phyloP scores from a whole-genome alignment of 2,113 vertebrate species.

The Petroica traversi region DNA sequence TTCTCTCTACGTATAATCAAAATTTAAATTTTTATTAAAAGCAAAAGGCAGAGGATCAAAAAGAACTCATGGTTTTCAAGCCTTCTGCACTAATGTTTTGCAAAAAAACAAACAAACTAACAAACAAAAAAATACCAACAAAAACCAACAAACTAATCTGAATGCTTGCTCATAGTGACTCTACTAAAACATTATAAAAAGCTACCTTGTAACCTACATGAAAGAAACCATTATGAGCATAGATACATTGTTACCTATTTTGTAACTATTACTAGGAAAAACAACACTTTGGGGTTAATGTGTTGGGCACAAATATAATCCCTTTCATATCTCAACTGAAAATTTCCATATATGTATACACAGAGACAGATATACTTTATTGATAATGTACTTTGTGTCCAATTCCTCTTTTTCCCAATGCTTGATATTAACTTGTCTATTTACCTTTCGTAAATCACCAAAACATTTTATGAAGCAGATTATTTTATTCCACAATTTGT shows the following conservation, averaged over 20 bases:
- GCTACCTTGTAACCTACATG: background rate
- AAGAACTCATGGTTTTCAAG: background rate
- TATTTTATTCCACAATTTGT: background rate
- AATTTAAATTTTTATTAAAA: background rate
- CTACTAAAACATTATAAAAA: background rate
- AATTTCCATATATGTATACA: background rate
- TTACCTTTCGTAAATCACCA: background rate
- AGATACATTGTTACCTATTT: background rate
- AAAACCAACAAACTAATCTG: background rate
- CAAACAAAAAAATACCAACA: no score
- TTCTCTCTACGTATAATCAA: background rate
- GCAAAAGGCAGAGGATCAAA: background rate
- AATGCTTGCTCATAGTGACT: background rate
- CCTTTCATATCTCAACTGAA: background rate
- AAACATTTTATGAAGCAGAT: background rate
- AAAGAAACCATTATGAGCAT: background rate
- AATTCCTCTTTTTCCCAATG: background rate
- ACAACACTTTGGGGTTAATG: background rate
- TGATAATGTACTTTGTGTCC: background rate
- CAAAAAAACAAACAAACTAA: background rate
- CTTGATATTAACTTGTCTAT: background rate
- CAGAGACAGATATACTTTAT: background rate
- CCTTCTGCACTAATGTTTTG: background rate
- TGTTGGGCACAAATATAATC: background rate
- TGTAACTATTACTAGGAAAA: background rate